These are phyloP conservation scores for Psococerastis gibbosa DNA, from an alignment of 2,888 invertebrate genomes.

Conservation along the genomic window DNA sequence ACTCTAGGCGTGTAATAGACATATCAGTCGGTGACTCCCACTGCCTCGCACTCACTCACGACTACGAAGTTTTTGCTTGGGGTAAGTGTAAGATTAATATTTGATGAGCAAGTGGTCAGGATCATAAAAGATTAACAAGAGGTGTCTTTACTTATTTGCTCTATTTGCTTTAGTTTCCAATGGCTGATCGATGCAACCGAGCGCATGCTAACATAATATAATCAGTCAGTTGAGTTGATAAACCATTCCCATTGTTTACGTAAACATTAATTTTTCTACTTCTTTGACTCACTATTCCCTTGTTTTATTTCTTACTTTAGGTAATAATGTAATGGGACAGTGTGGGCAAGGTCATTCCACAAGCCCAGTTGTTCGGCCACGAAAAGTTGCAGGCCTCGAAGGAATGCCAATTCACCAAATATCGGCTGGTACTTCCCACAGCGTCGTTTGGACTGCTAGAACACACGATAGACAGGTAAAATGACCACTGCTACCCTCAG, in stretches of 20 bases:
- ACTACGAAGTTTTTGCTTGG: conserved; percentile 34
- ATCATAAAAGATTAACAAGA: too few species aligned
- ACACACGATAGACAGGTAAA: conserved; percentile 25
- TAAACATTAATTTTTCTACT: too few species aligned
- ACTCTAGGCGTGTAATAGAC: conserved; percentile 32
- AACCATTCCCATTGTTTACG: too few species aligned
- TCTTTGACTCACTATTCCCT: too few species aligned
- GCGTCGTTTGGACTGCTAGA: conserved; percentile 37
- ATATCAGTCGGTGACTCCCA: conserved; percentile 41
- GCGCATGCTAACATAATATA: too few species aligned
- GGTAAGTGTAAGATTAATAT: too few species aligned
- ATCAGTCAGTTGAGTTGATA: too few species aligned
- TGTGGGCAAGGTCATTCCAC: conserved; percentile 41
- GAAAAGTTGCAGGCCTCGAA: conserved; percentile 34
- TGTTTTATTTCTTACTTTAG: too few species aligned
- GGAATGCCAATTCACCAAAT: conserved; percentile 36
- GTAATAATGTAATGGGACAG: conserved; percentile 44
- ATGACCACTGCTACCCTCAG: neutral
- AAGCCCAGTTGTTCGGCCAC: conserved; percentile 35
- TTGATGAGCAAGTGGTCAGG: too few species aligned
- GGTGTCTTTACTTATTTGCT: neutral
- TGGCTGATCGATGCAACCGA: neutral
- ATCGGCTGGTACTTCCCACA: conserved; percentile 43
- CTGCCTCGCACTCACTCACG: conserved; percentile 37
- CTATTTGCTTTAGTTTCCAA: neutral